A percentile compares a stretch with the other conserved stretches of the same genome.
phyloP scores from a whole-genome alignment of 2,113 vertebrate species.

The Spheniscus mendiculus region DNA sequence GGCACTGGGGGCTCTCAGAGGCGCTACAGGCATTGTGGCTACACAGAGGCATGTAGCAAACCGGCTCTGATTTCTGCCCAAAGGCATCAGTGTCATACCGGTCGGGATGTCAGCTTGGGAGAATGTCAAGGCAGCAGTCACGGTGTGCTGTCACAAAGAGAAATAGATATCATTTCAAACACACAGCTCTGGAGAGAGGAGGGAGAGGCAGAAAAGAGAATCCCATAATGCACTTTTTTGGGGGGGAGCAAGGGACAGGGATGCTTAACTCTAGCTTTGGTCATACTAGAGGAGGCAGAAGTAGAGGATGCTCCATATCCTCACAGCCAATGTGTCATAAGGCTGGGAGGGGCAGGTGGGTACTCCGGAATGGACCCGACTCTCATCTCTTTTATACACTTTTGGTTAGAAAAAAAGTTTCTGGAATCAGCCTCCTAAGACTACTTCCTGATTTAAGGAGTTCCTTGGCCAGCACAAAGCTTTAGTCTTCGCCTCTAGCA shows the following conservation, averaged over 20 bases:
- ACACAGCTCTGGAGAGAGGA: constrained; percentile 45
- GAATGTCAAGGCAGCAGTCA: constrained; percentile 80
- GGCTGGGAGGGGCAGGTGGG: neutral
- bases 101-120: constrained; percentile 79
- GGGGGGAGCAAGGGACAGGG: neutral
- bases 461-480: neutral
- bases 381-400: neutral
- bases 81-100: constrained; percentile 86
- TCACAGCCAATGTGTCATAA: neutral
- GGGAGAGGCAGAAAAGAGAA: constrained; percentile 25
- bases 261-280: constrained; percentile 38
- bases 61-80: constrained; percentile 89
- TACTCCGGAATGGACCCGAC: neutral
- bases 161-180: constrained; percentile 91
- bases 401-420: neutral
- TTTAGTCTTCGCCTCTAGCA: neutral
- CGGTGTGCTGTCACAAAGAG: constrained; percentile 87
- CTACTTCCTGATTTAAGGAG: neutral
- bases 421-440: neutral
- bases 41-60: constrained; percentile 74
- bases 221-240: constrained; percentile 31
- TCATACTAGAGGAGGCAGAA: neutral
- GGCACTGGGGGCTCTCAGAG: constrained; percentile 55
- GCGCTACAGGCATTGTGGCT: neutral
- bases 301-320: neutral